Base-by-base conservation (phyloP, 2,888 invertebrate genomes). In the Drosophila ustulata region DNA sequence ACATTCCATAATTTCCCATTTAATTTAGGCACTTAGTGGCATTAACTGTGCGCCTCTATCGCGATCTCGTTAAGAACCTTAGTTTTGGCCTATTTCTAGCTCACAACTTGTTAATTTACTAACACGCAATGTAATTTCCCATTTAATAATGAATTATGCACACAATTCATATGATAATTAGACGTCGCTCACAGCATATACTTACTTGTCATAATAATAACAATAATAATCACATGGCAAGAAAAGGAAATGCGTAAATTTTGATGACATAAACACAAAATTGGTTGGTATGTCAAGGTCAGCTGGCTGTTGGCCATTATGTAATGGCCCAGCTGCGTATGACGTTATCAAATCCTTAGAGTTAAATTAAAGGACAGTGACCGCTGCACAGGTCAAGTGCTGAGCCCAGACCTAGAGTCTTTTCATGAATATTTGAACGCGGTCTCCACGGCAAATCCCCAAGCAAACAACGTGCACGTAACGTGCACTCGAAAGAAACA, bases 121-220 rank as follows among this genome's bases (percentile, higher is more conserved):
- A 66, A 70, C 82, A 82, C 82, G 88, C 82, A 86, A 86, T 56
- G 87, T 77, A 77, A 86, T 74, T 82, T 82, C 71, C 80, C 63
- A 47, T 69, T 77, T 65, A 69, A 68, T 80, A 71, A 65, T 74
- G 64, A 55, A 57, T 63, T 64, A 71, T 66, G 70, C 49, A 63
- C 59, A 76, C 82, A 68, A 69, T 69, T 76, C 73, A 64, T 59
- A 88, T 86, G 83, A 62, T 82, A 88, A 88, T 82, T 66, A 66
- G 80, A 46, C 25, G 23, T 28, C 39, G 13, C 11, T 18, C 59
- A 30, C 8, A 37, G 49, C 39, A 41, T 63, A 56, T 50, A 50
- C 52, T 28, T 26, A 41, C 45, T 26, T 34, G 0, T 39, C 3
- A 26, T 23, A 7, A 37, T 23, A 37, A 37, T 25, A 51, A n/a